A percentile compares a stretch with the other conserved stretches of the same genome.
Conservation (phyloP, 1,140 invertebrate species). For the Diabrotica undecimpunctata region DNA sequence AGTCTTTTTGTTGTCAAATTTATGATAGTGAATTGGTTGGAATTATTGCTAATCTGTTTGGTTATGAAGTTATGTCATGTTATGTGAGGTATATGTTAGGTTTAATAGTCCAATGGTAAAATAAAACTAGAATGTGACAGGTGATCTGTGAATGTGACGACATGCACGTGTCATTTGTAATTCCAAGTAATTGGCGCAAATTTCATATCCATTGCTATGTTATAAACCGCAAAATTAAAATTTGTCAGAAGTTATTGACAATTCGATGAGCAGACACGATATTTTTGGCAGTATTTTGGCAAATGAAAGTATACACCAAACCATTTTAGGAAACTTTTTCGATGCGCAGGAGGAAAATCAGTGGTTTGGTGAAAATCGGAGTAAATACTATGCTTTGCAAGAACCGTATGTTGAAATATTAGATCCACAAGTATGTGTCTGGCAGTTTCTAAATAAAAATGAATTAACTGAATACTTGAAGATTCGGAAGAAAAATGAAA, state of each 20-base stretch:
- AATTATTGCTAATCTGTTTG: too few relatives aligned
- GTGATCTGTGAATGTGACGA: too few relatives aligned
- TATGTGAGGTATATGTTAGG: too few relatives aligned
- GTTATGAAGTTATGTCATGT: too few relatives aligned
- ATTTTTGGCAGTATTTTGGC: not conserved
- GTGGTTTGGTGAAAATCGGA: not conserved
- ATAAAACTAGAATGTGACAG: too few relatives aligned
- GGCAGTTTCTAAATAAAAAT: slow-evolving; percentile 34
- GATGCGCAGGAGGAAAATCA: not conserved
- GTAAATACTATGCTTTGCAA: slow-evolving; percentile 24
- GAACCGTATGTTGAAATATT: slow-evolving; percentile 6
- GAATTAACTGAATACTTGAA: slow-evolving; percentile 32
- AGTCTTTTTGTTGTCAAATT: too few relatives aligned
- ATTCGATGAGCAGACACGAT: not conserved
- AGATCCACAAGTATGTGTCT: slow-evolving; percentile 29
- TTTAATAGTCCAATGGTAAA: too few relatives aligned
- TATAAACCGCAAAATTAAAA: too few relatives aligned
- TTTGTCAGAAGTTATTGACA: not conserved
- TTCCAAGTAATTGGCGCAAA: too few relatives aligned
- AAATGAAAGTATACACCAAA: slow-evolving; percentile 1
- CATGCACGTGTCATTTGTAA: too few relatives aligned
- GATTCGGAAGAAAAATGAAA: slow-evolving; percentile 22
- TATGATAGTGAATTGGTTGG: too few relatives aligned
- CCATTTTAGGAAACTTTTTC: slow-evolving; percentile 5
- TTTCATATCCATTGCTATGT: too few relatives aligned